Conservation (phyloP, 2,113 vertebrate species). For the Ovis canadensis region DNA sequence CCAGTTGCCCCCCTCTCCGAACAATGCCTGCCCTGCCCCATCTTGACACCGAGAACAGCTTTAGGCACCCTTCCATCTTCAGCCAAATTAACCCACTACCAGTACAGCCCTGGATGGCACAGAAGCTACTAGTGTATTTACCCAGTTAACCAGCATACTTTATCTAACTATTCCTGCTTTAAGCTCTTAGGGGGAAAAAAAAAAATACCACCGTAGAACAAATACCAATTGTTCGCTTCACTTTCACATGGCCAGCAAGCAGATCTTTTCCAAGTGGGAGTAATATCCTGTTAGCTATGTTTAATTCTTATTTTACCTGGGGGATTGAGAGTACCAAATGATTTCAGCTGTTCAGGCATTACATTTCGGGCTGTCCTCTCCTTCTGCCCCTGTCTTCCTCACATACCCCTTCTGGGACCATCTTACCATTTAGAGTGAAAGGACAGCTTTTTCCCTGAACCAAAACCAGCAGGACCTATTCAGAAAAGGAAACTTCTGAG, state of each 20-base stretch:
- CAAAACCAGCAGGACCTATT: background rate
- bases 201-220: conserved; percentile 56
- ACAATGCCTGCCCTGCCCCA: conserved; percentile 56
- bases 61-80: conserved; percentile 66
- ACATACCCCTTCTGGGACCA: conserved; percentile 35
- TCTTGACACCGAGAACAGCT: background rate
- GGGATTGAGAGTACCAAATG: conserved; percentile 59
- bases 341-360: conserved; percentile 62
- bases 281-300: conserved; percentile 62
- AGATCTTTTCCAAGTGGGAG: conserved; percentile 66
- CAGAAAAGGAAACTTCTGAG: conserved; percentile 7
- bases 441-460: background rate
- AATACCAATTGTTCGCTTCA: conserved; percentile 63
- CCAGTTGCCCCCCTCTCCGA: conserved; percentile 59
- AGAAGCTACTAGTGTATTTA: conserved; percentile 72
- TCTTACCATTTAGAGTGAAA: conserved; percentile 7
- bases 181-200: conserved; percentile 10
- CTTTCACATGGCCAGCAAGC: conserved; percentile 64
- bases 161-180: conserved; percentile 72
- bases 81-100: conserved; percentile 69
- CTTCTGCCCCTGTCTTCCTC: conserved; percentile 68
- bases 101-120: conserved; percentile 60
- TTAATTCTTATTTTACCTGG: conserved; percentile 67
- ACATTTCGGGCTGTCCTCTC: conserved; percentile 69
- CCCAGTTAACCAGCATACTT: conserved; percentile 67